These are phyloP conservation scores for Caerostris darwini DNA, from an alignment of 1,140 invertebrate genomes.

Conservation along the genomic window DNA sequence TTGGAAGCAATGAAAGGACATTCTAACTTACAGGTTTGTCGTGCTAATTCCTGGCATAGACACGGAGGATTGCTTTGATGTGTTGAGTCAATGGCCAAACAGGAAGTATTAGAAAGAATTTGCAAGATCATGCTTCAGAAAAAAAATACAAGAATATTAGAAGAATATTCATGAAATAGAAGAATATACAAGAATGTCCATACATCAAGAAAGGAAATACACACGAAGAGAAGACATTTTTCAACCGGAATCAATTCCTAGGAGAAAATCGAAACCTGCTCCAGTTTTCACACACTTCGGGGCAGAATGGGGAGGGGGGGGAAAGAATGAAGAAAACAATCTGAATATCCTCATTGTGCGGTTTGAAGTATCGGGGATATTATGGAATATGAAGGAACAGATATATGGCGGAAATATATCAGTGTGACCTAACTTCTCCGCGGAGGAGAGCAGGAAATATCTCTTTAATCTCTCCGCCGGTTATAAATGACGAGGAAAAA, in stretches of 20 bases:
- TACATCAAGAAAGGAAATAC: slow-evolving; percentile 2
- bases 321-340: not conserved
- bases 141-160: no score
- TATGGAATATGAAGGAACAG: slow-evolving; percentile 37
- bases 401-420: slow-evolving; percentile 53
- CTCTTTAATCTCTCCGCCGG: slow-evolving; percentile 47
- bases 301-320: not conserved
- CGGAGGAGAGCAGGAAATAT: slow-evolving; percentile 1
- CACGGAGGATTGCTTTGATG: no score
- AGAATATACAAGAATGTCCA: not conserved
- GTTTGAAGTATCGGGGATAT: slow-evolving; percentile 61
- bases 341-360: slow-evolving; percentile 41
- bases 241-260: not conserved
- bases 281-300: slow-evolving; percentile 10
- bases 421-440: not conserved
- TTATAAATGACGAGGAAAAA: slow-evolving; percentile 40
- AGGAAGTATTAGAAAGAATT: no score
- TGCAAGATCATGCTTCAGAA: no score
- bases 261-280: slow-evolving; percentile 36
- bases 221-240: slow-evolving; percentile 17
- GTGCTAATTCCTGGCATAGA: no score
- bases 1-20: no score
- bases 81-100: no score
- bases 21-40: no score
- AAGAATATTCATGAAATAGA: no score